Conservation (phyloP, 2,888 invertebrate species). For the Isotomurus palustris region DNA sequence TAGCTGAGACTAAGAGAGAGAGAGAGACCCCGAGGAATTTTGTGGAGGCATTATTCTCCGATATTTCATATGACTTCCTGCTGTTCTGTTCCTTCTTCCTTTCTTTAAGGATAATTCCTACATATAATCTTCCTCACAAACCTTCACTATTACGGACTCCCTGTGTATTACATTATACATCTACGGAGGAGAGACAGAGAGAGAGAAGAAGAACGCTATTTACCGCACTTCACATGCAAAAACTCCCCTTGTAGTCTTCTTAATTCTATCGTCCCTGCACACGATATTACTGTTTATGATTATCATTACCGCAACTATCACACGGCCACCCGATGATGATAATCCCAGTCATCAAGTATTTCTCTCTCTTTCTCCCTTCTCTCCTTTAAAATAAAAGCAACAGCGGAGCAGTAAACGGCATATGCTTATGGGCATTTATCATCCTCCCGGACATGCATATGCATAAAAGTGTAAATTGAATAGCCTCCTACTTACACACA, state of each 20-base stretch:
- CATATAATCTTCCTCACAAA: slow-evolving; percentile 22
- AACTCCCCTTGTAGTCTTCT: neutral
- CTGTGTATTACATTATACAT: neutral
- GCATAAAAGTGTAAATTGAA: slow-evolving; percentile 6
- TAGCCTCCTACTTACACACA: slow-evolving; percentile 10
- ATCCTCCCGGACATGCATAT: slow-evolving; percentile 8
- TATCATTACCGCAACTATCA: no score
- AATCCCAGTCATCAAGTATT: slow-evolving; percentile 6
- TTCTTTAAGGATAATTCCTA: slow-evolving; percentile 10
- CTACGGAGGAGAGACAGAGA: neutral
- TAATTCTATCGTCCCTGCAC: neutral
- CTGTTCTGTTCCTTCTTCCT: slow-evolving; percentile 17
- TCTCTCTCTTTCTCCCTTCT: slow-evolving; percentile 3
- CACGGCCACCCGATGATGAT: slow-evolving; percentile 3
- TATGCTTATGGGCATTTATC: slow-evolving; percentile 7
- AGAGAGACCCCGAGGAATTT: slow-evolving; percentile 40
- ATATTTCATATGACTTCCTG: slow-evolving; percentile 44
- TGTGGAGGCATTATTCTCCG: slow-evolving; percentile 45
- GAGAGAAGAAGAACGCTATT: no score
- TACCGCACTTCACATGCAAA: neutral
- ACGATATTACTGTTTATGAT: slow-evolving; percentile 11
- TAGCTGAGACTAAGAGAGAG: slow-evolving; percentile 32
- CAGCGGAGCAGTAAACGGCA: neutral
- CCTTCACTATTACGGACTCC: no score
- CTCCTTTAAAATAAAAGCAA: neutral